Evolutionary conservation across 2,113 vertebrate genomes (phyloP), one percentile per base, ranked within the genome.

Genomic region (Desmodus rotundus): DNA sequence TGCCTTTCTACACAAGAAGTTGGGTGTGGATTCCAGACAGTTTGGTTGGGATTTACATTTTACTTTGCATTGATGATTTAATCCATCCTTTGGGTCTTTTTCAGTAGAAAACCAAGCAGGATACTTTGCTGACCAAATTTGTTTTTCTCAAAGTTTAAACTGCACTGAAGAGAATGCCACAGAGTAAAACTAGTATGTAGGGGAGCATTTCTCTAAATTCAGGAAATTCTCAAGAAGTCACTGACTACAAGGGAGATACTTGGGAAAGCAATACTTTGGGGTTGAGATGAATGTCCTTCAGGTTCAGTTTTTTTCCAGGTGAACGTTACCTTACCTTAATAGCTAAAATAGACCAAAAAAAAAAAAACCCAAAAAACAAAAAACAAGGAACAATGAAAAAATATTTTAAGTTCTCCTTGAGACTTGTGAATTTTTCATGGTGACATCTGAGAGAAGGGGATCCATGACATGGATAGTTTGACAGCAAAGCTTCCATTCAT

Each of bases 41-140:
- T 67, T 89, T 80, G 50, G 12, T 76, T 45, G 47, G 50, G 87
- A 93, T 97, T 97, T 97, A 87, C 90, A 91, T 96, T 84, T 77
- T 89, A 52, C 41, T 94, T 95, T 95, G 95, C 89, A 86, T 85
- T 26, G 28, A 77, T 95, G 87, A 96, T 45, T 81, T 95, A 89
- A 95, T 73, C 31, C 41, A 89, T 88, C 87, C 80, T 85, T 87
- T 74, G 45, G 24, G 67, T 8, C 16, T 22, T 87, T 92, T 96
- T 74, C 72, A 90, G 45, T 15, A 61, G 89, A 91, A 94, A 89
- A 82, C 54, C 31, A 78, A 91, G 50, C 67, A 80, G 72, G 78
- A 87, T 78, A 26, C 72, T 95, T 86, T 95, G 56, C 58, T 94
- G 26, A 67, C 61, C 24, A 47, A 67, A 88, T 89, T 81, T 91